A percentile compares a stretch with the other conserved stretches of the same genome.
phyloP scores from a whole-genome alignment of 2,797 vertebrate species.

The Onychomys torridus region DNA sequence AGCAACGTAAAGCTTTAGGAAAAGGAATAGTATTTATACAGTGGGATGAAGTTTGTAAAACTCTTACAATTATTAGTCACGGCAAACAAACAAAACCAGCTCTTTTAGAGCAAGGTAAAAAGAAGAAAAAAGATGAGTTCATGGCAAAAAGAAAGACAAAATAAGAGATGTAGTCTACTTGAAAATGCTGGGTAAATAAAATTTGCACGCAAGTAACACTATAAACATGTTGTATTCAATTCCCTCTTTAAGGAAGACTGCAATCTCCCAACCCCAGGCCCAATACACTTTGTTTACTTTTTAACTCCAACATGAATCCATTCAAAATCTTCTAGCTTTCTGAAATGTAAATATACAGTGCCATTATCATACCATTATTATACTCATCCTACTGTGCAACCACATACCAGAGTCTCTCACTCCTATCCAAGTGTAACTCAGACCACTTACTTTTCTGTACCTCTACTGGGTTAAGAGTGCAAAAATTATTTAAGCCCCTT shows the following conservation, averaged over 20 bases:
- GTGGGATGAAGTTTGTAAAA: neutral
- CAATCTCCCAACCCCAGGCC: neutral
- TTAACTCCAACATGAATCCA: neutral
- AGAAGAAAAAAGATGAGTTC: neutral
- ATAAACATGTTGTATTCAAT: neutral
- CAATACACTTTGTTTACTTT: neutral
- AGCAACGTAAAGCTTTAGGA: neutral
- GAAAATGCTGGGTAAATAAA: conserved; percentile 44
- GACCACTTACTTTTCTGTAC: neutral
- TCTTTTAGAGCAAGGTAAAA: neutral
- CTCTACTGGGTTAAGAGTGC: neutral
- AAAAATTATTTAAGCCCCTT: neutral
- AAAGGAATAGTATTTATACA: neutral
- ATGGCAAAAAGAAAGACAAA: neutral
- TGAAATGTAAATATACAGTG: neutral
- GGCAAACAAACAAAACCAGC: neutral
- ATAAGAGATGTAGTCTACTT: neutral
- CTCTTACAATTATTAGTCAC: conserved; percentile 5
- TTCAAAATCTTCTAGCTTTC: neutral
- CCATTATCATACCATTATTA: neutral
- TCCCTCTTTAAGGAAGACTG: neutral
- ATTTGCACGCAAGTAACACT: neutral
- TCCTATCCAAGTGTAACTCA: neutral
- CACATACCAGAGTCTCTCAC: neutral
- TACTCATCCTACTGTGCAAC: neutral